Evolutionary conservation across 2,113 vertebrate species (phyloP).

Genomic region (Rhagologus leucostigma): DNA sequence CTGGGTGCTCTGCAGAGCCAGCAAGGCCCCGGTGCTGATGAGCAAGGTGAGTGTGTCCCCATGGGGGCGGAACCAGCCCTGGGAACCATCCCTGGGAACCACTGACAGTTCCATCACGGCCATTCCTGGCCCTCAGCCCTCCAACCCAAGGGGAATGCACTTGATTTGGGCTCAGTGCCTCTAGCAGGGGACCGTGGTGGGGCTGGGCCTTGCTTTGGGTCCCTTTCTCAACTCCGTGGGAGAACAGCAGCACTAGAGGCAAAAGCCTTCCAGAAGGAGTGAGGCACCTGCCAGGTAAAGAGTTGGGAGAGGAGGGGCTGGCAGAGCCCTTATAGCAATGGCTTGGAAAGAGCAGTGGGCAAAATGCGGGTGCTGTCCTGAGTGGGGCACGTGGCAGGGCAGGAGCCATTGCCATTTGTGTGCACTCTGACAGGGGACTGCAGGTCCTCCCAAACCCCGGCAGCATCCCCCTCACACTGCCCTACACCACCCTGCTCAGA

Average conservation of each 20-base stretch:
- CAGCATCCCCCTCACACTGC: not conserved
- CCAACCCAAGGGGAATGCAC: not conserved
- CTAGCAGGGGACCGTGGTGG: no score
- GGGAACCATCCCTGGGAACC: not conserved
- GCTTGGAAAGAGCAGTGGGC: not conserved
- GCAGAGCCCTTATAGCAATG: not conserved
- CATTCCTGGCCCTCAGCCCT: not conserved
- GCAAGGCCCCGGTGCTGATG: not conserved
- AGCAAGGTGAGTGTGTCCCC: constrained; percentile 47
- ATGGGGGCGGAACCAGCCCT: rapidly evolving
- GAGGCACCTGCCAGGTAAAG: not conserved
- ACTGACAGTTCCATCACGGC: not conserved
- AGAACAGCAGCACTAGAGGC: not conserved
- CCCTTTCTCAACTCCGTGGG: not conserved
- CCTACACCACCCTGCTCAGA: not conserved
- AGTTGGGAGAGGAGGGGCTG: not conserved
- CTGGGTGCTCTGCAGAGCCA: constrained; percentile 78
- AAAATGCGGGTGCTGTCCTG: not conserved
- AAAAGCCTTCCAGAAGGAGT: not conserved
- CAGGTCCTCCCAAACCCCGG: not conserved
- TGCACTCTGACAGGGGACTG: not conserved
- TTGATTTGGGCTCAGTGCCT: not conserved
- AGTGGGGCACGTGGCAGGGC: rapidly evolving
- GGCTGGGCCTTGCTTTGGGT: not conserved
- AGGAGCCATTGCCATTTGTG: not conserved